phyloP scores from a whole-genome alignment of 1,140 invertebrate genomes.

The Ganaspis sp. region DNA sequence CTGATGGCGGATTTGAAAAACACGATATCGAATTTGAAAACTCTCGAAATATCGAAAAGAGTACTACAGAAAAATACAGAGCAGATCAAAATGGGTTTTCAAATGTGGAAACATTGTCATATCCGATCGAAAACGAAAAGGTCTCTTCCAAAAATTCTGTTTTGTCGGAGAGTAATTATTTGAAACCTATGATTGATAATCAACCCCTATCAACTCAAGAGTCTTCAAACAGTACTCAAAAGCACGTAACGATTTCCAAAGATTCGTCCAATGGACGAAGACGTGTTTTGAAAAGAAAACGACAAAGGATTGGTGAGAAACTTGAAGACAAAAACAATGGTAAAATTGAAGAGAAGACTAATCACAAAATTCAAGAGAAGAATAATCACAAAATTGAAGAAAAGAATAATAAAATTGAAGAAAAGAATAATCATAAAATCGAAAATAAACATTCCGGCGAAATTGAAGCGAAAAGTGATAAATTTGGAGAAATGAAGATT shows the following conservation, averaged over 20 bases:
- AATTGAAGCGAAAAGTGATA: background rate
- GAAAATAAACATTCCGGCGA: too few relatives aligned
- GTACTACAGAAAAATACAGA: background rate
- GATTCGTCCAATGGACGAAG: background rate
- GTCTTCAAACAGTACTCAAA: background rate
- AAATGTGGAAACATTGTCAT: background rate
- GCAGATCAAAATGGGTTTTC: background rate
- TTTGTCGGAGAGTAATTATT: background rate
- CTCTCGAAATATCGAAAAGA: background rate
- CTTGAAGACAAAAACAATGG: background rate
- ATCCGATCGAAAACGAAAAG: background rate
- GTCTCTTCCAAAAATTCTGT: background rate
- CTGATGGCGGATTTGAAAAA: background rate
- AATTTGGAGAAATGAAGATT: background rate
- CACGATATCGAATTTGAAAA: background rate
- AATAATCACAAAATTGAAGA: too few relatives aligned
- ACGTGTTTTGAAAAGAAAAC: background rate
- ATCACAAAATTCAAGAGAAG: too few relatives aligned
- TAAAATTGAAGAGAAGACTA: background rate
- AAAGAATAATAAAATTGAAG: too few relatives aligned
- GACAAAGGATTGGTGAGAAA: background rate
- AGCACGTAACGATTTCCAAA: background rate
- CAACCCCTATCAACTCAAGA: background rate
- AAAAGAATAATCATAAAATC: too few relatives aligned
- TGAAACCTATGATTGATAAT: background rate